A percentile compares a stretch with the other conserved stretches of the same genome.
Conservation (phyloP, 2,113 vertebrate species). For the Chamaetylas fuelleborni region DNA sequence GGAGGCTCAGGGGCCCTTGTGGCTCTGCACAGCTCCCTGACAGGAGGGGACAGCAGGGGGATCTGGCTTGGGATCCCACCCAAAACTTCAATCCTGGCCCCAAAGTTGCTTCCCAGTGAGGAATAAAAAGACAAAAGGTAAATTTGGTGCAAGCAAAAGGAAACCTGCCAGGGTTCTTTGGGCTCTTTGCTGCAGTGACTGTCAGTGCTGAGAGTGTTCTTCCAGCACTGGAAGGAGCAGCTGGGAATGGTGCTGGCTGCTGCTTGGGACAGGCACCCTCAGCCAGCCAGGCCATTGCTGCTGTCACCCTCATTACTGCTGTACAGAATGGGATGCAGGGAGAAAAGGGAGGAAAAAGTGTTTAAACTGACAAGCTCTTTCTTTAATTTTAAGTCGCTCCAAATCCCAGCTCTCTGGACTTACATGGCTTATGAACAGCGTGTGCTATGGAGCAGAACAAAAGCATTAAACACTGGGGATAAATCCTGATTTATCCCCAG, state of each 20-base stretch:
- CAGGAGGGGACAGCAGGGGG: neutral
- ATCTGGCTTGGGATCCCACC: neutral
- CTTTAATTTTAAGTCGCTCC: neutral
- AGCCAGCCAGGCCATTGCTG: neutral
- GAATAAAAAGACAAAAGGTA: neutral
- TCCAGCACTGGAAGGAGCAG: neutral
- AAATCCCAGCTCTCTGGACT: conserved; percentile 40
- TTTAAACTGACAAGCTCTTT: conserved; percentile 14
- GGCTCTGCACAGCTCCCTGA: neutral
- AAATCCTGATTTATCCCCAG: neutral
- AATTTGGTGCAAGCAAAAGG: neutral
- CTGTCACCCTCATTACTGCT: conserved; percentile 6
- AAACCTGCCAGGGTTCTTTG: neutral
- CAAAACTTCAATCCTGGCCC: neutral
- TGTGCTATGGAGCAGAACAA: neutral
- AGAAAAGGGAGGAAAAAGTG: neutral
- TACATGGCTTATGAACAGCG: conserved; percentile 6
- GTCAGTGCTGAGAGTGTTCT: neutral
- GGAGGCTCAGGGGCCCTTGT: neutral
- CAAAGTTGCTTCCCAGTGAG: neutral
- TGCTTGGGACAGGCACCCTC: neutral
- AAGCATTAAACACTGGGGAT: neutral
- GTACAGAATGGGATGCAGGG: neutral
- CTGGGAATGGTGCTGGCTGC: neutral
- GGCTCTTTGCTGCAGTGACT: neutral